Evolutionary conservation across 2,113 vertebrate genomes (phyloP).

Genomic region (Zosterops pallidus): DNA sequence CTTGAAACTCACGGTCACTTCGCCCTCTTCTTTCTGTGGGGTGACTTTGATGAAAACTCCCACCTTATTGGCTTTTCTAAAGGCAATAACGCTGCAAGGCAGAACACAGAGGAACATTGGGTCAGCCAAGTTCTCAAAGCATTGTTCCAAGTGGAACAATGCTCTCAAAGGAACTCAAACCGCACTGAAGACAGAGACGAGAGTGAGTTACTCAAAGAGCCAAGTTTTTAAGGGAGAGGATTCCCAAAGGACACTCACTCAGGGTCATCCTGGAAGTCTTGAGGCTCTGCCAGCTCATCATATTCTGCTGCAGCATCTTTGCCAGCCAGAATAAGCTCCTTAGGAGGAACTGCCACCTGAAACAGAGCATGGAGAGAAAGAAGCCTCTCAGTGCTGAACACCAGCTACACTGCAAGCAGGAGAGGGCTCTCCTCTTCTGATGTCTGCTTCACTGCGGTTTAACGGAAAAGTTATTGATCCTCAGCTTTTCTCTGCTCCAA

Average conservation of each 20-base stretch:
- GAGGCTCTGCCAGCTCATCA: constrained; percentile 94
- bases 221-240: neutral
- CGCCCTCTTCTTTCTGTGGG: constrained; percentile 87
- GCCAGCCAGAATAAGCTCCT: constrained; percentile 90
- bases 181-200: neutral
- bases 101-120: constrained; percentile 7
- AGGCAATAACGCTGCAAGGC: constrained; percentile 86
- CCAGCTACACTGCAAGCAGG: neutral
- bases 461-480: neutral
- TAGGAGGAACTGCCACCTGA: constrained; percentile 88
- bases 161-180: neutral
- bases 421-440: neutral
- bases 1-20: constrained; percentile 92
- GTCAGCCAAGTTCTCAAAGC: neutral
- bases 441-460: neutral
- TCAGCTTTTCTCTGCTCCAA: neutral
- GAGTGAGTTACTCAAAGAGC: neutral
- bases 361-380: neutral
- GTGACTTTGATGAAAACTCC: constrained; percentile 98
- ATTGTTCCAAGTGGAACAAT: neutral
- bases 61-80: constrained; percentile 98
- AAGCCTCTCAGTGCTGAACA: neutral
- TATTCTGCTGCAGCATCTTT: constrained; percentile 98
- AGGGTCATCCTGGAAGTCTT: constrained; percentile 97
- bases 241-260: constrained; percentile 80